Percentiles rank a stretch among this genome's conserved stretches.
phyloP scores from a whole-genome alignment of 1,140 invertebrate genomes.

The Drosophila mauritiana region DNA sequence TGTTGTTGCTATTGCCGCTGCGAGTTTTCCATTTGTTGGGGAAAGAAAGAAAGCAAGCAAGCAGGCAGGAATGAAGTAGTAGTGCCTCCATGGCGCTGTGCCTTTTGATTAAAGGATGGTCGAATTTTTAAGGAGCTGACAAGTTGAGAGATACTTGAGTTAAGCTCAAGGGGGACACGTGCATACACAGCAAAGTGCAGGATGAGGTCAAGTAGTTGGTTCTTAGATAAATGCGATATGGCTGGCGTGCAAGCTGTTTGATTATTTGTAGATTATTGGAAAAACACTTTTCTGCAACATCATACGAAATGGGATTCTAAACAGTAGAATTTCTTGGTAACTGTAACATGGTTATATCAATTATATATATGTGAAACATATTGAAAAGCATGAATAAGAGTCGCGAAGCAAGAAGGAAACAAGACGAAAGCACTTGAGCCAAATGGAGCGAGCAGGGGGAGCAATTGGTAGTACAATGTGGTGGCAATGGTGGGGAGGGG shows the following conservation, averaged over 20 bases:
- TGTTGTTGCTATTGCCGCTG: slow-evolving; percentile 8
- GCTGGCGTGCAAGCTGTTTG: slow-evolving; percentile 1
- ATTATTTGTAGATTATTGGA: background rate
- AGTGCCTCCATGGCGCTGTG: slow-evolving; percentile 14
- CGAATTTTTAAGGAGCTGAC: slow-evolving; percentile 44
- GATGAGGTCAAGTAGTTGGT: slow-evolving; percentile 28
- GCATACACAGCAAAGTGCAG: slow-evolving; percentile 9
- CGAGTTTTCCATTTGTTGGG: slow-evolving; percentile 39
- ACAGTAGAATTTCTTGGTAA: too few relatives aligned
- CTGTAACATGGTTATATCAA: background rate
- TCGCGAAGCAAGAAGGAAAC: slow-evolving; percentile 6
- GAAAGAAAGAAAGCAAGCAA: background rate
- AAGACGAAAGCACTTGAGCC: slow-evolving; percentile 46
- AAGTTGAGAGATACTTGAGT: slow-evolving; percentile 38
- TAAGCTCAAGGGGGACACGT: slow-evolving; percentile 29
- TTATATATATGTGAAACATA: background rate
- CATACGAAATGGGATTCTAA: background rate
- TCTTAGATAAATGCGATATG: slow-evolving; percentile 22
- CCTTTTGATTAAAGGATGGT: slow-evolving; percentile 44
- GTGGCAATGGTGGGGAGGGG: background rate
- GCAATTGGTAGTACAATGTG: slow-evolving; percentile 30
- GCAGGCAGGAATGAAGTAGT: slow-evolving; percentile 10
- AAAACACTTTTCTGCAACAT: background rate
- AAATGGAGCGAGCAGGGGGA: slow-evolving; percentile 45
- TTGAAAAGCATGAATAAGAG: slow-evolving; percentile 8